A percentile compares a stretch with the other conserved stretches of the same genome.
These are phyloP conservation scores for Limanda limanda DNA, from an alignment of 2,113 vertebrate species.

Conservation along the genomic window DNA sequence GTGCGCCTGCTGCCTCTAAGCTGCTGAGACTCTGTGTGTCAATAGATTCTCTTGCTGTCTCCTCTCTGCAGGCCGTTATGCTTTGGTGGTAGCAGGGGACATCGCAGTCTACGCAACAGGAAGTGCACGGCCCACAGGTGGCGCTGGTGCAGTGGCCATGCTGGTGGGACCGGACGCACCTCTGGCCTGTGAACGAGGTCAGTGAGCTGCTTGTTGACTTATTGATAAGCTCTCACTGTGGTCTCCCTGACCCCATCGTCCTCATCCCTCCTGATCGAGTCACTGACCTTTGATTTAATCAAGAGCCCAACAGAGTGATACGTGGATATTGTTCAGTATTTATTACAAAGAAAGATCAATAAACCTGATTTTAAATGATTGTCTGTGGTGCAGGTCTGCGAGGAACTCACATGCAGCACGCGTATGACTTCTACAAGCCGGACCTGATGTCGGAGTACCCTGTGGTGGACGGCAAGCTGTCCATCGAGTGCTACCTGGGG, in stretches of 20 bases:
- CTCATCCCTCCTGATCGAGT: neutral
- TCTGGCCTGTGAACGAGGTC: slow-evolving; percentile 94
- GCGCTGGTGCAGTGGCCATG: slow-evolving; percentile 95
- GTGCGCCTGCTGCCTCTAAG: no score
- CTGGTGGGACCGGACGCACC: slow-evolving; percentile 94
- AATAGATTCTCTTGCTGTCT: neutral
- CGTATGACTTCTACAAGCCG: slow-evolving; percentile 98
- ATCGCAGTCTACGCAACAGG: slow-evolving; percentile 97
- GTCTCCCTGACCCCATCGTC: neutral
- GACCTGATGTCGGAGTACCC: slow-evolving; percentile 98
- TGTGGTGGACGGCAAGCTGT: slow-evolving; percentile 95
- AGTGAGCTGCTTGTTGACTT: slow-evolving; percentile 53
- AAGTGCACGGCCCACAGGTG: slow-evolving; percentile 94
- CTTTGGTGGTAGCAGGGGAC: slow-evolving; percentile 96
- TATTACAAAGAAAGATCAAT: no score
- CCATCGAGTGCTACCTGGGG: slow-evolving; percentile 97
- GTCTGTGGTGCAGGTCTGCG: slow-evolving; percentile 85
- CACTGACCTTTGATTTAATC: neutral
- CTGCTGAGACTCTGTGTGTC: neutral
- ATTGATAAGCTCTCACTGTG: no score
- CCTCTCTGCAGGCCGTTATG: slow-evolving; percentile 89
- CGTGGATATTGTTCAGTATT: no score
- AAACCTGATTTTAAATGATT: neutral
- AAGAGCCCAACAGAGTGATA: no score
- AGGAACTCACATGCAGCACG: slow-evolving; percentile 98